Percentiles rank a stretch among this genome's conserved stretches.
Conservation (phyloP, 2,113 vertebrate genomes). For the Crocuta crocuta region DNA sequence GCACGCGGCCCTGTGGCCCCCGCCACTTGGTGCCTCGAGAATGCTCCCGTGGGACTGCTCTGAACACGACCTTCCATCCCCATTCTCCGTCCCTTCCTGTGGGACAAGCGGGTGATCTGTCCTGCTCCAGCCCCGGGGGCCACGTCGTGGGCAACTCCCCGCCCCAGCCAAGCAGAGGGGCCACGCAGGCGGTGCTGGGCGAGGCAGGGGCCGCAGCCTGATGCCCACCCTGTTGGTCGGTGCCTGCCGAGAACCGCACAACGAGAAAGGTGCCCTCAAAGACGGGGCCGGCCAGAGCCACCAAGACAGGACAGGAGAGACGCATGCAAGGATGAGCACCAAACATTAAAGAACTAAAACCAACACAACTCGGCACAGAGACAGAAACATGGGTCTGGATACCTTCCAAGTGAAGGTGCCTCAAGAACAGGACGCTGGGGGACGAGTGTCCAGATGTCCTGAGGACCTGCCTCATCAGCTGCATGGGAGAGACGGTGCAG, state of each 20-base stretch:
- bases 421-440: no score
- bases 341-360: neutral
- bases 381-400: neutral
- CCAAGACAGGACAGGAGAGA: neutral
- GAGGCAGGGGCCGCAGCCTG: neutral
- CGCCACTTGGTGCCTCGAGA: neutral
- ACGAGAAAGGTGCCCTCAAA: neutral
- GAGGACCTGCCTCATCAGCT: neutral
- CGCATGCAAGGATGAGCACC: neutral
- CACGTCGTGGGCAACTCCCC: no score
- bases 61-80: rapidly evolving
- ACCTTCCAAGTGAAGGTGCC: no score
- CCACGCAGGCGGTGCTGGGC: neutral
- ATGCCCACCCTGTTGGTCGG: no score
- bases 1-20: rapidly evolving
- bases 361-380: neutral
- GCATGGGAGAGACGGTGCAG: neutral
- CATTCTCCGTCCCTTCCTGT: no score
- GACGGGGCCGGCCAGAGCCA: neutral
- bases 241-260: neutral
- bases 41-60: no score
- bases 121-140: neutral
- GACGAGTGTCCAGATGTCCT: neutral
- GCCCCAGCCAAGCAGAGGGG: neutral
- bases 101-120: neutral